Evolutionary conservation across 1,140 invertebrate genomes (phyloP), one percentile per base, ranked within the genome.

Genomic region (Orussus abietinus): DNA sequence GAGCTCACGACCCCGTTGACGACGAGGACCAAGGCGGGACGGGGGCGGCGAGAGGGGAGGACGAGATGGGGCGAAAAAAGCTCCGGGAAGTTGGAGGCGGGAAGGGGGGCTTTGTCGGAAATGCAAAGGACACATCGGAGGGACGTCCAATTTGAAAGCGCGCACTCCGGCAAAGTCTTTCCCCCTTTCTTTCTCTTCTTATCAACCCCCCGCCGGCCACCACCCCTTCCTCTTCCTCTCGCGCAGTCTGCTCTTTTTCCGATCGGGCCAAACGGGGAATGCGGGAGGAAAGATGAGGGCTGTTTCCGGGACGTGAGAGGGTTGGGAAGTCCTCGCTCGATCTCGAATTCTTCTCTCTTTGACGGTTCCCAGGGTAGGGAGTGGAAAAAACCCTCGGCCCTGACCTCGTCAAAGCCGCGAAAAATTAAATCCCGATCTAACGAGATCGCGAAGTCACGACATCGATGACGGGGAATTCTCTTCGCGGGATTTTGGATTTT

Each of bases 141-240:
- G 26, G 25, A 28, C 38, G 38, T 13, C 38, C 25, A 39, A 39
- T 39, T 39, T 39, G 28, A 39, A 15, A 30, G 11, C 38, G 38
- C 29, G 28, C 21, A n/a, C n/a, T n/a, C 11, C 20, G 35, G 13
- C 25, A 14, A 22, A 12, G 25, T 29, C 29, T 30, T 28, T 30
- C 25, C n/a, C 15, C 13, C 13, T 39, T 37, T 9, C 28, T 25
- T 20, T n/a, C 14, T 18, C 5, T 12, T 35, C 12, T 35, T 37
- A 7, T 37, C 17, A 11, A 5, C 13, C 35, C 5, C 18, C 25
- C 35, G 14, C 11, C 14, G 4, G 6, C n/a, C n/a, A 7, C 6
- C 22, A 25, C n/a, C n/a, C 6, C 6, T n/a, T 25, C n/a, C 6
- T 25, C n/a, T 25, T 25, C 22, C 22, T 25, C 22, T 25, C n/a